Percentiles rank a stretch among this genome's conserved stretches.
Conservation (phyloP, 2,888 invertebrate species). For the Cheilosia scutellata region DNA sequence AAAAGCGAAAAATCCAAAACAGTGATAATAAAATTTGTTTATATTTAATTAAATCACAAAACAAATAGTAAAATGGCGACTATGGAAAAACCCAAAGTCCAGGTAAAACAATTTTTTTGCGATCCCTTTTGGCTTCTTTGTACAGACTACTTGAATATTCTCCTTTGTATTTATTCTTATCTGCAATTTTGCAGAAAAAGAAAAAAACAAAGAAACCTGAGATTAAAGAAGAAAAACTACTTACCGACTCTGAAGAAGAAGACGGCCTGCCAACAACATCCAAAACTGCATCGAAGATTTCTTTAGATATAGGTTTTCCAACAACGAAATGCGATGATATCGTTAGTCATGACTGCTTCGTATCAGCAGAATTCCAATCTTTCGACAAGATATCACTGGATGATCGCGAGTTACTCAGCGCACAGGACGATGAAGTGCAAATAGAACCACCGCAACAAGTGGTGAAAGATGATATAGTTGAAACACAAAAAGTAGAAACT, state of each 20-base stretch:
- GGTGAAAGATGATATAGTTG: conserved; percentile 19
- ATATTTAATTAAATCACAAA: conserved; percentile 34
- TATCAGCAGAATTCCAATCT: conserved; percentile 69
- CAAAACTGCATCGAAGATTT: conserved; percentile 3
- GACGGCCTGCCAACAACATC: conserved; percentile 47
- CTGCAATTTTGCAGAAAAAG: conserved; percentile 77
- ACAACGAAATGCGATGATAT: conserved; percentile 74
- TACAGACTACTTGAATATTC: not conserved
- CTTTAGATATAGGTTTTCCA: conserved; percentile 70
- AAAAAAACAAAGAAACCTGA: conserved; percentile 76
- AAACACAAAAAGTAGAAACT: not conserved
- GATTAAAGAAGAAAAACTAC: conserved; percentile 45
- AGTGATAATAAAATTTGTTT: conserved; percentile 30
- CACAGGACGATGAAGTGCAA: conserved; percentile 67
- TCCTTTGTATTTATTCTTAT: conserved; percentile 47
- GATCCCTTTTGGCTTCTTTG: not conserved
- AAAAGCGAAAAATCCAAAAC: conserved; percentile 32
- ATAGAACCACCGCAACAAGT: not conserved
- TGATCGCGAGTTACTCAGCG: conserved; percentile 41
- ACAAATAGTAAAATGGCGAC: conserved; percentile 81
- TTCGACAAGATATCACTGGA: conserved; percentile 59
- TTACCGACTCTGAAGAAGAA: conserved; percentile 73
- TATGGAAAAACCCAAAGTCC: conserved; percentile 81
- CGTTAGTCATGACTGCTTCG: conserved; percentile 75
- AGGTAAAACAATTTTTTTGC: conserved; percentile 77